These are phyloP conservation scores for Acanthacorydalis orientalis DNA, from an alignment of 2,888 invertebrate genomes.

Conservation along the genomic window DNA sequence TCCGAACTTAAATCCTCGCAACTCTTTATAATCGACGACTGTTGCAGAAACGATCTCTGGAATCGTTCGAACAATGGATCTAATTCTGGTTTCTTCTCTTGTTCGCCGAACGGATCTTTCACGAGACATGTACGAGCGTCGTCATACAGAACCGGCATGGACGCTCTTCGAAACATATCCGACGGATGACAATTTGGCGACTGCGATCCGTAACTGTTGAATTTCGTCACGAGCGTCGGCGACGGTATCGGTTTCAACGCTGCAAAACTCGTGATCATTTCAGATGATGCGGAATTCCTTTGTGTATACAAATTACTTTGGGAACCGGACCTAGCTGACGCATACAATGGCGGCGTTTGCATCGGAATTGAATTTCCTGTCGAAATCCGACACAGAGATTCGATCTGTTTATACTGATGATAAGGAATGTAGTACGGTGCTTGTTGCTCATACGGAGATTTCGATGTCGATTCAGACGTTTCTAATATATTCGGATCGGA, in stretches of 20 bases:
- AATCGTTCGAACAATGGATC: no score
- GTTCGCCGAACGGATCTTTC: no score
- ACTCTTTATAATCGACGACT: no score
- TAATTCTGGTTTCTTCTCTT: no score
- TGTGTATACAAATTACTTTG: not conserved
- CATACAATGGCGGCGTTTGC: not conserved
- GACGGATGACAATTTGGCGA: no score
- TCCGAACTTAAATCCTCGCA: no score
- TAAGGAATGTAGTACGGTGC: constrained; percentile 2
- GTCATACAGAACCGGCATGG: no score
- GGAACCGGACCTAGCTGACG: not conserved
- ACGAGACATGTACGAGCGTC: no score
- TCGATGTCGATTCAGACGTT: not conserved
- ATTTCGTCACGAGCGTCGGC: not conserved
- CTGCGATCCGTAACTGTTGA: not conserved
- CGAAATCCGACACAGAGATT: constrained; percentile 1
- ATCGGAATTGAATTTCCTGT: not conserved
- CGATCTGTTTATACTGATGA: constrained; percentile 3
- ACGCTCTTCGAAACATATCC: no score
- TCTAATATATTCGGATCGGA: no score
- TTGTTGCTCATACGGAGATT: not conserved
- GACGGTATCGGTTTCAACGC: not conserved
- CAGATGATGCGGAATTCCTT: constrained; percentile 1
- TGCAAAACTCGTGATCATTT: not conserved
- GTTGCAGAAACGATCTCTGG: no score